These are phyloP conservation scores for Protomyctophum bolini DNA, from an alignment of 2,113 vertebrate species.

Conservation along the genomic window DNA sequence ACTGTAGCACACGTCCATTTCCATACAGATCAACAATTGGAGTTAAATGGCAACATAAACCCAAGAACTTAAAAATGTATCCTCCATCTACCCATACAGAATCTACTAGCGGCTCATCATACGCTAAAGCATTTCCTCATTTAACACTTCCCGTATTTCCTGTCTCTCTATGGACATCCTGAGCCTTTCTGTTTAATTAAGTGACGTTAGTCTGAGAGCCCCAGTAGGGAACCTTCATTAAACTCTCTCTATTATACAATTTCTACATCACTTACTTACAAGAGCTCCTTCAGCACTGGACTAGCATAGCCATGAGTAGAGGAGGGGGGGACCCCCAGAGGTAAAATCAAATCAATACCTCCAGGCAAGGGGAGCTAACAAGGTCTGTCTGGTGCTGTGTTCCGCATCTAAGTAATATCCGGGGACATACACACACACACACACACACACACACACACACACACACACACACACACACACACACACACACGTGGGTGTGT, in stretches of 20 bases:
- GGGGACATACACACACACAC: constrained; percentile 39
- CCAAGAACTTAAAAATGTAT: constrained; percentile 21
- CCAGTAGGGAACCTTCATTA: constrained; percentile 53
- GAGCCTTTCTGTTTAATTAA: constrained; percentile 60
- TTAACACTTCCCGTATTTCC: constrained; percentile 41
- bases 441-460: too few species aligned
- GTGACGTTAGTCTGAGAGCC: constrained; percentile 41
- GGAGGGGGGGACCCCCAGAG: constrained; percentile 35
- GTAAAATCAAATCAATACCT: constrained; percentile 71
- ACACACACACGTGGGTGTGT: background rate
- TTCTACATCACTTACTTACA: constrained; percentile 53
- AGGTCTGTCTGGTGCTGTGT: constrained; percentile 63
- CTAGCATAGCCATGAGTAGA: constrained; percentile 31
- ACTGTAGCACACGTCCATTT: too few species aligned
- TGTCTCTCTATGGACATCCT: constrained; percentile 37
- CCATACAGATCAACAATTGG: too few species aligned
- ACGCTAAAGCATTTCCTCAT: constrained; percentile 18
- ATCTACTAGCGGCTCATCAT: background rate
- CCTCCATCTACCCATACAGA: constrained; percentile 7
- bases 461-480: background rate
- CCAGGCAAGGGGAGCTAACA: constrained; percentile 65
- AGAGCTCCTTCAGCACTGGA: constrained; percentile 39
- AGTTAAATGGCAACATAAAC: too few species aligned
- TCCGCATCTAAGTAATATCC: constrained; percentile 59
- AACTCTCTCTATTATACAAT: constrained; percentile 54